Base-by-base conservation (phyloP, 2,888 invertebrate genomes). In the Troglohyphantes excavatus region DNA sequence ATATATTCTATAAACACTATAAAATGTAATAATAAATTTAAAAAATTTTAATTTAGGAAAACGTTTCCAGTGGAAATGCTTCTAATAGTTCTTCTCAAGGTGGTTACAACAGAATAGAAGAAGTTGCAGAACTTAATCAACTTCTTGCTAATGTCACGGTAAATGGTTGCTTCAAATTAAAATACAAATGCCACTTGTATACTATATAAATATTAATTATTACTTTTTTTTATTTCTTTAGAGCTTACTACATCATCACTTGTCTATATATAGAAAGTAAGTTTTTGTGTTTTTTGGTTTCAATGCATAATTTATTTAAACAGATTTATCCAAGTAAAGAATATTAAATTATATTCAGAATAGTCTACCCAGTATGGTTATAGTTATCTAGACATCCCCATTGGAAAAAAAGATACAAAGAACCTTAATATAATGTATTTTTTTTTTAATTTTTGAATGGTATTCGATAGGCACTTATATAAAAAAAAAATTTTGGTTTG, bases 101-200 rank as follows among this genome's bases (percentile, higher is more conserved):
- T 26, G 95, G 94, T 61, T 94, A 95, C 91, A 95, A 95, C 92
- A 95, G 95, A 92, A 95, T 95, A 92, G 95, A 96, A 93, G 96
- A 96, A 9, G 97, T 97, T 59, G 94, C 97, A 83, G 96, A 96
- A 93, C 94, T 98, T 79, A 96, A 97, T 65, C 97, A 97, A 93
- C 70, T 83, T 61, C 83, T 89, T 46, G 73, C 82, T 19, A 68
- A 73, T 59, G 75, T 75, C 68, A 82, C 75, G 88, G 88, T 76
- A 76, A 82, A 29, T 79, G 11, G 11, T 63, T n/a, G 13, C 21
- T 26, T 23, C 7, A 19, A 59, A 13, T 59, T 59, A 13, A 59
- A 5, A n/a, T 13, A 13, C 9, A 33, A 39, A 27, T 46, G 13
- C 23, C 13, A 23, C 6, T 39, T 21, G 2, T 79, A 2, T 53